Conservation (phyloP, 2,888 invertebrate species). For the Ectemnius continuus region DNA sequence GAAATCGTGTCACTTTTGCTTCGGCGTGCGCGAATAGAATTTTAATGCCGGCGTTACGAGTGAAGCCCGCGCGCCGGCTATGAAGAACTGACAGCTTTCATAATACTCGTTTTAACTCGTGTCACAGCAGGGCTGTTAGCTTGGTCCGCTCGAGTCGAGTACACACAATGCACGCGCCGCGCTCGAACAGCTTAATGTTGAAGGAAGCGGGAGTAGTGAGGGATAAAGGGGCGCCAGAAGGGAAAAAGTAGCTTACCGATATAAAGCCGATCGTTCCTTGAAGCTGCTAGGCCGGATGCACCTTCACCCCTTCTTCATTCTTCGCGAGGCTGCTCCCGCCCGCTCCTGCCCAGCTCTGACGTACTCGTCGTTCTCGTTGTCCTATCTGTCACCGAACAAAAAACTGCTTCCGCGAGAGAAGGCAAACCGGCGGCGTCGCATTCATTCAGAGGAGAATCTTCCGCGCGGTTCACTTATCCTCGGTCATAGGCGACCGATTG, state of each 20-base stretch:
- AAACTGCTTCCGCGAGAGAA: constrained; percentile 4
- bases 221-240: background rate
- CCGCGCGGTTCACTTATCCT: constrained; percentile 3
- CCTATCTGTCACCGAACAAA: constrained; percentile 23
- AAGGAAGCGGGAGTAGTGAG: background rate
- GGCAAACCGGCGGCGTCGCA: background rate
- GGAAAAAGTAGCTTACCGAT: constrained; percentile 53
- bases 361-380: constrained; percentile 1
- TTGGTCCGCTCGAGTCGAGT: too few relatives aligned
- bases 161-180: too few relatives aligned
- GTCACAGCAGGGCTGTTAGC: background rate
- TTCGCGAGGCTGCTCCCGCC: constrained; percentile 19
- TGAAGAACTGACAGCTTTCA: constrained; percentile 20
- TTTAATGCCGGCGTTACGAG: constrained; percentile 15
- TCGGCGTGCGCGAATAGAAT: constrained; percentile 26
- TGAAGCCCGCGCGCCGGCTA: constrained; percentile 16
- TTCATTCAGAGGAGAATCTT: constrained; percentile 5
- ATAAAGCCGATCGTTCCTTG: constrained; percentile 48
- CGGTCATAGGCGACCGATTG: background rate
- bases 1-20: constrained; percentile 49
- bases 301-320: constrained; percentile 55
- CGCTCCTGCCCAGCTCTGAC: constrained; percentile 7
- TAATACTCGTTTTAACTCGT: constrained; percentile 18
- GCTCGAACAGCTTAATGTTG: too few relatives aligned
- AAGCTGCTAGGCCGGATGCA: constrained; percentile 22